Evolutionary conservation across 2,888 invertebrate species (phyloP).

Genomic region (Polydrusus tereticollis): DNA sequence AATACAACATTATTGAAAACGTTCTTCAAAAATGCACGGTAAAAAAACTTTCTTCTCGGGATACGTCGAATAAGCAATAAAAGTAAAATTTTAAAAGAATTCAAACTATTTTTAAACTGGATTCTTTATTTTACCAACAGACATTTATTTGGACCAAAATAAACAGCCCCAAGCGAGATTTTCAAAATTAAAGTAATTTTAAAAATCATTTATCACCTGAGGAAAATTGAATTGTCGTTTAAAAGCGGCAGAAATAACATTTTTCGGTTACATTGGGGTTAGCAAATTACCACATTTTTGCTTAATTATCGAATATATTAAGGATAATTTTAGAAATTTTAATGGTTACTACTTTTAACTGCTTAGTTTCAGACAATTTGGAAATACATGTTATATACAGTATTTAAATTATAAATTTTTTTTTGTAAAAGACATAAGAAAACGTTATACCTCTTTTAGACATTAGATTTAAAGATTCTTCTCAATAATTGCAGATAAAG

Average conservation of each 20-base stretch:
- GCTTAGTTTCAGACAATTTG: too few species aligned
- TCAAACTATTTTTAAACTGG: background rate
- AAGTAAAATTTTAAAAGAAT: background rate
- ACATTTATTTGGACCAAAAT: slow-evolving; percentile 36
- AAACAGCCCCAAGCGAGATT: slow-evolving; percentile 27
- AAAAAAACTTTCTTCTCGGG: too few species aligned
- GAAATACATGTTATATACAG: too few species aligned
- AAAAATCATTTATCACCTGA: slow-evolving; percentile 44
- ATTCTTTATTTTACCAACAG: background rate
- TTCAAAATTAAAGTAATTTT: slow-evolving; percentile 41
- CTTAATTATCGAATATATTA: slow-evolving; percentile 14
- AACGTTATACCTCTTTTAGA: too few species aligned
- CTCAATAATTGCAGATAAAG: too few species aligned
- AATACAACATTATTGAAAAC: too few species aligned
- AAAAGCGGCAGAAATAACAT: slow-evolving; percentile 38
- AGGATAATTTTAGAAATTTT: slow-evolving; percentile 12
- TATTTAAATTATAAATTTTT: too few species aligned
- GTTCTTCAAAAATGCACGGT: too few species aligned
- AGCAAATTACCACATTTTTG: slow-evolving; percentile 37
- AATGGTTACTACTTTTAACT: too few species aligned
- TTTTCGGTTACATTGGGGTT: slow-evolving; percentile 37
- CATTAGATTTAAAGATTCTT: too few species aligned
- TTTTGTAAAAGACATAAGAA: too few species aligned
- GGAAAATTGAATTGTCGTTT: slow-evolving; percentile 42
- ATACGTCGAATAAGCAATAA: background rate